Conservation (phyloP, 1,140 invertebrate species). For the Drosophila guanche region DNA sequence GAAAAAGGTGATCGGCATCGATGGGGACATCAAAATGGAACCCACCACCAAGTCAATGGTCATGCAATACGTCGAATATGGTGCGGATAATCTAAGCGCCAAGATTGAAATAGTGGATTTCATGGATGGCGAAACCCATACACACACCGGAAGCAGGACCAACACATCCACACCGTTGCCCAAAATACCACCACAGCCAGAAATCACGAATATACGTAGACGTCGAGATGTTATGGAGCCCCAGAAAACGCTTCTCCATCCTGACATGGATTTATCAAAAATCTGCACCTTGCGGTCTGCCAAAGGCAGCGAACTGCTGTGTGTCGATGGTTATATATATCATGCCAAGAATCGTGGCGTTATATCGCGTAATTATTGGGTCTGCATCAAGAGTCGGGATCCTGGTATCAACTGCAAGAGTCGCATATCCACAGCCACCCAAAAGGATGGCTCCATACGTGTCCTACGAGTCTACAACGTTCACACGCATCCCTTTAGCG, state of each 20-base stretch:
- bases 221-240: slow-evolving; percentile 30
- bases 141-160: background rate
- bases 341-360: slow-evolving; percentile 73
- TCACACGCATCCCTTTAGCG: slow-evolving; percentile 70
- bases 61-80: slow-evolving; percentile 66
- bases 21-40: slow-evolving; percentile 65
- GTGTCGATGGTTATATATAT: slow-evolving; percentile 78
- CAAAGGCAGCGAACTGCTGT: slow-evolving; percentile 74
- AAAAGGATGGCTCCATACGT: slow-evolving; percentile 64
- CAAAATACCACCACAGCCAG: slow-evolving; percentile 47
- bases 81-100: slow-evolving; percentile 61
- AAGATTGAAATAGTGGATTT: slow-evolving; percentile 55
- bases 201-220: slow-evolving; percentile 58
- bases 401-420: slow-evolving; percentile 73
- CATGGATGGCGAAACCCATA: slow-evolving; percentile 2
- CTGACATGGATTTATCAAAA: slow-evolving; percentile 75
- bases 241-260: background rate
- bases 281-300: slow-evolving; percentile 75
- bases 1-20: slow-evolving; percentile 71
- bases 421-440: slow-evolving; percentile 70
- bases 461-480: slow-evolving; percentile 71
- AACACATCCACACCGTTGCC: slow-evolving; percentile 33
- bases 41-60: slow-evolving; percentile 55
- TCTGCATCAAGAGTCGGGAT: slow-evolving; percentile 75
- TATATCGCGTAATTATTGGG: slow-evolving; percentile 77